Percentiles rank a stretch among this genome's conserved stretches.
Conservation (phyloP, 1,140 invertebrate genomes). For the Pseudomyrmex cubaensis region DNA sequence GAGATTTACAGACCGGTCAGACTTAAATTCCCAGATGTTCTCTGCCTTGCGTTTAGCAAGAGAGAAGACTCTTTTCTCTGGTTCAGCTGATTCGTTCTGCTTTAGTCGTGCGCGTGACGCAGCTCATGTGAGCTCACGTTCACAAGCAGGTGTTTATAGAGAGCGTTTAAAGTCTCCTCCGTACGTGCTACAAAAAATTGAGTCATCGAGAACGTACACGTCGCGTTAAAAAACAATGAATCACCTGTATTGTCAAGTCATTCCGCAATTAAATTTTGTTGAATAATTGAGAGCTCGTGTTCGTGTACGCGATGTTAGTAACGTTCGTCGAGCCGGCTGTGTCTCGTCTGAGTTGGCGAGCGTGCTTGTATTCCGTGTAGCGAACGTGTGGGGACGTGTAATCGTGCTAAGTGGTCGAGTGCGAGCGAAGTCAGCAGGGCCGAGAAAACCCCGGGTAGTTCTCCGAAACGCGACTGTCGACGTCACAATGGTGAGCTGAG, state of each 20-base stretch:
- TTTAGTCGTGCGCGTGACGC: no score
- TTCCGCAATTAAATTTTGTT: background rate
- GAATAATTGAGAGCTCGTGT: no score
- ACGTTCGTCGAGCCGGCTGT: slow-evolving; percentile 12
- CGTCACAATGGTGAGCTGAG: slow-evolving; percentile 63
- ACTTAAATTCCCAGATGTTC: no score
- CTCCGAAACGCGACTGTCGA: slow-evolving; percentile 6
- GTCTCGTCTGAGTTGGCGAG: slow-evolving; percentile 41
- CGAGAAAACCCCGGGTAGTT: slow-evolving; percentile 1
- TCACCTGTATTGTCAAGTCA: no score
- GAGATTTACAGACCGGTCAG: no score
- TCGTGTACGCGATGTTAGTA: background rate
- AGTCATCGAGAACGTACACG: slow-evolving; percentile 19
- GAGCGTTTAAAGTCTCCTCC: no score
- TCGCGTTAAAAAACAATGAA: slow-evolving; percentile 3
- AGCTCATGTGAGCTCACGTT: no score
- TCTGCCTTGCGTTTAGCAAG: no score
- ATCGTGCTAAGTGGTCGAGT: slow-evolving; percentile 3
- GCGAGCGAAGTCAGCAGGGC: background rate
- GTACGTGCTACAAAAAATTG: background rate
- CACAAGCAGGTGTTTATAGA: no score
- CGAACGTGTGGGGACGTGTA: slow-evolving; percentile 44
- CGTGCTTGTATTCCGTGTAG: slow-evolving; percentile 15
- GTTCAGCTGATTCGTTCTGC: no score
- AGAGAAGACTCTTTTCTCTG: no score